Evolutionary conservation across 2,113 vertebrate species (phyloP), one percentile per base, ranked within the genome.

Genomic region (Pseudois nayaur): DNA sequence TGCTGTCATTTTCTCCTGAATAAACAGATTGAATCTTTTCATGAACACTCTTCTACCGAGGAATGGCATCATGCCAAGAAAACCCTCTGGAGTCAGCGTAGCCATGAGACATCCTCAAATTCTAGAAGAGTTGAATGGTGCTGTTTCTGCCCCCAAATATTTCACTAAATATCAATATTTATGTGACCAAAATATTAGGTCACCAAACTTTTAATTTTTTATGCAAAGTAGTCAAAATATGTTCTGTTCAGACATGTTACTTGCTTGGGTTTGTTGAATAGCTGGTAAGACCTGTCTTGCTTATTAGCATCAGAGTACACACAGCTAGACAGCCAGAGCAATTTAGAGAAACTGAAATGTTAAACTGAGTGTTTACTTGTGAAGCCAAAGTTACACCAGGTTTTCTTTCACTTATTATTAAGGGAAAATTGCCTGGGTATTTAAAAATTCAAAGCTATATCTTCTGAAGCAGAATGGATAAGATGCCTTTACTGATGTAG

Each of bases 41-140:
- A 36, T 74, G 19, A 94, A 86, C 23, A 91, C 19, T 59, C 31
- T 71, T 95, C 45, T 43, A 52, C 74, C 25, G 29, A 81, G 14
- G 36, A 94, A 45, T 64, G 43, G 19, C 87, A 95, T 31, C 86
- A 81, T 71, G n/a, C 40, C 91, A 94, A 88, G 67, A 87, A 97
- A 92, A 57, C 8, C 71, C 43, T 48, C 3, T n/a, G 74, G 64
- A 71, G 12, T 84, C 52, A 71, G 91, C 54, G 33, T 74, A 91
- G 25, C 17, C 23, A 15, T 3, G 27, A 19, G 71, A 90, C 6
- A 25, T 84, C 0, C 25, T 36, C 60, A 83, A 83, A 87, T 91
- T 95, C 59, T 78, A 43, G 19, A 84, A 96, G 85, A 83, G 92
- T 6, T 54, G 43, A 45, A 55, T 82, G n/a, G 17, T 60, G 25